These are phyloP conservation scores for Notodromas monacha DNA, from an alignment of 2,888 invertebrate species.

Conservation along the genomic window DNA sequence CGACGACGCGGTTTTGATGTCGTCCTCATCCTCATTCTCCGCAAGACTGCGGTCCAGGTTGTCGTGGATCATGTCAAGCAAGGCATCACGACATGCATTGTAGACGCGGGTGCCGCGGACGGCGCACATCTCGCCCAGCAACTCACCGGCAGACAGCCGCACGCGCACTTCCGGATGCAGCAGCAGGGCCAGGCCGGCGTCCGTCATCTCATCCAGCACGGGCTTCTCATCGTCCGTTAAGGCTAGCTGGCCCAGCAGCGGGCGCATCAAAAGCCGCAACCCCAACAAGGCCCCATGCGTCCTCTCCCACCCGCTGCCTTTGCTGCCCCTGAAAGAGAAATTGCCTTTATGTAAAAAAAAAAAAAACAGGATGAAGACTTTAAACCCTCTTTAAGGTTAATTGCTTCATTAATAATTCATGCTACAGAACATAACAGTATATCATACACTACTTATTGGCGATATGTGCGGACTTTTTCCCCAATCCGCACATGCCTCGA, in stretches of 20 bases:
- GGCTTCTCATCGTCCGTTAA: slow-evolving; percentile 10
- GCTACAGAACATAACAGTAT: too few species aligned
- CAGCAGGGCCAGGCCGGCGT: slow-evolving; percentile 13
- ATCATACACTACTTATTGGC: too few species aligned
- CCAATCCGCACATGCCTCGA: too few species aligned
- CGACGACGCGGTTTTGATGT: too few species aligned
- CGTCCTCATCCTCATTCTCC: too few species aligned
- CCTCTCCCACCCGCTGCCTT: too few species aligned
- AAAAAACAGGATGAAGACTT: too few species aligned
- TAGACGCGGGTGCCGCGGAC: slow-evolving; percentile 16
- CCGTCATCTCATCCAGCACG: slow-evolving; percentile 13
- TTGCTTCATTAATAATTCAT: too few species aligned
- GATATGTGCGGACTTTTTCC: too few species aligned
- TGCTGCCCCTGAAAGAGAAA: too few species aligned
- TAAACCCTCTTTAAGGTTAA: too few species aligned
- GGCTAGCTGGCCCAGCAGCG: slow-evolving; percentile 9
- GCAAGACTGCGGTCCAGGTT: slow-evolving; percentile 17
- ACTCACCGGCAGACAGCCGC: slow-evolving; percentile 17
- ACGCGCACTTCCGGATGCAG: slow-evolving; percentile 18
- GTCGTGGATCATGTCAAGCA: slow-evolving; percentile 16
- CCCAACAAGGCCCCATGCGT: slow-evolving; percentile 18
- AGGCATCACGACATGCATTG: slow-evolving; percentile 13
- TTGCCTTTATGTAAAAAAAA: too few species aligned
- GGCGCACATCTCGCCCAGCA: slow-evolving; percentile 17
- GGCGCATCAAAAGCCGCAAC: slow-evolving; percentile 14